Conservation (phyloP, 2,113 vertebrate genomes). For the Lepisosteus osseus region DNA sequence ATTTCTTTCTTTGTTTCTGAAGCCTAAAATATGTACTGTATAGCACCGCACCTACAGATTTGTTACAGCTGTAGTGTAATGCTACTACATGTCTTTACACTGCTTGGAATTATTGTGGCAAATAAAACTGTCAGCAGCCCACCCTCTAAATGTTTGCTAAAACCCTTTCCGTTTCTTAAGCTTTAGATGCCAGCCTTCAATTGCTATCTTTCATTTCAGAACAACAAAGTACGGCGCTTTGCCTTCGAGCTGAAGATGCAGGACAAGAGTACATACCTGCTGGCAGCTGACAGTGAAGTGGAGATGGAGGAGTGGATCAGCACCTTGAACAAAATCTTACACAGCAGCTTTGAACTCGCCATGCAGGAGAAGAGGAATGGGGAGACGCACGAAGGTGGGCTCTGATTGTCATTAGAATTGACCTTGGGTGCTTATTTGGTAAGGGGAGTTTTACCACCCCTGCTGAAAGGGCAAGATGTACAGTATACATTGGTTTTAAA, state of each 20-base stretch:
- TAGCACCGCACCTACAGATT: no score
- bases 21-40: no score
- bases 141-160: neutral
- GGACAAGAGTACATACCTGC: slow-evolving; percentile 93
- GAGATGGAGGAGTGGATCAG: slow-evolving; percentile 98
- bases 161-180: slow-evolving; percentile 7
- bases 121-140: no score
- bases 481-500: no score
- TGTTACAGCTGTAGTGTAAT: no score
- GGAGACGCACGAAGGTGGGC: slow-evolving; percentile 86
- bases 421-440: no score
- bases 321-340: slow-evolving; percentile 90
- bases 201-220: slow-evolving; percentile 57
- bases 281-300: slow-evolving; percentile 87
- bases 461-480: no score
- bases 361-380: slow-evolving; percentile 97
- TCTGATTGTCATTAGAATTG: neutral
- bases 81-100: no score
- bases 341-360: slow-evolving; percentile 92
- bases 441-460: no score
- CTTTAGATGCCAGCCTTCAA: no score
- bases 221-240: slow-evolving; percentile 89
- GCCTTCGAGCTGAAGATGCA: slow-evolving; percentile 99
- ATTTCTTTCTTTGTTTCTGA: no score
- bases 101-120: no score